phyloP scores from a whole-genome alignment of 1,140 invertebrate species.

The Papilio dardanus region DNA sequence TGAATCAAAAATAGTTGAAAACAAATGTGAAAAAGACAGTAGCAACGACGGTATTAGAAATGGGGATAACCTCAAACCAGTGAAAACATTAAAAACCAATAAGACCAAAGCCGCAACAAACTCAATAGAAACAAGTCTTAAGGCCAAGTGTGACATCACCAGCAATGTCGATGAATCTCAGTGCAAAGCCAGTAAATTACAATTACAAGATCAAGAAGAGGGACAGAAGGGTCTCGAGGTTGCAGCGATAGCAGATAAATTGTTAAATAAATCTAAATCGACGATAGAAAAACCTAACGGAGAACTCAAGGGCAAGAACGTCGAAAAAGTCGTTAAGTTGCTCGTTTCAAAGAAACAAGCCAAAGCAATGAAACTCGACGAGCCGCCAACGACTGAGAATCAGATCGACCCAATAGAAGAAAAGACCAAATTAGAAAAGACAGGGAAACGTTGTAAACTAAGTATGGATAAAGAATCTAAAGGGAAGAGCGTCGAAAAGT shows the following conservation, averaged over 20 bases:
- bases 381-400: background rate
- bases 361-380: constrained; percentile 20
- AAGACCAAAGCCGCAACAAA: constrained; percentile 45
- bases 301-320: constrained; percentile 56
- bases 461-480: constrained; percentile 48
- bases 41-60: constrained; percentile 42
- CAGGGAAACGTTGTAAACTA: constrained; percentile 31
- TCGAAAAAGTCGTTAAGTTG: constrained; percentile 66
- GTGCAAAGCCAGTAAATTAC: constrained; percentile 33
- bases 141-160: constrained; percentile 32
- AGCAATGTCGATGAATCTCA: constrained; percentile 53
- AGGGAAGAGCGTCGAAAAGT: constrained; percentile 60
- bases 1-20: constrained; percentile 43
- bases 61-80: constrained; percentile 33
- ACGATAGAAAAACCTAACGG: constrained; percentile 44
- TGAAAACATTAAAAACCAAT: constrained; percentile 45
- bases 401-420: background rate
- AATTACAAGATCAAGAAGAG: constrained; percentile 41
- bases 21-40: constrained; percentile 51
- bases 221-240: constrained; percentile 41
- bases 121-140: constrained; percentile 41
- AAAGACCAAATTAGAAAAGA: constrained; percentile 27
- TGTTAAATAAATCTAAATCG: constrained; percentile 48
- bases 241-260: constrained; percentile 38
- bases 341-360: constrained; percentile 64